Percentiles rank a stretch among this genome's conserved stretches.
Evolutionary conservation across 92 coral and sea anemone genomes (phyloP).

Genomic region (Pocillopora meandrina): DNA sequence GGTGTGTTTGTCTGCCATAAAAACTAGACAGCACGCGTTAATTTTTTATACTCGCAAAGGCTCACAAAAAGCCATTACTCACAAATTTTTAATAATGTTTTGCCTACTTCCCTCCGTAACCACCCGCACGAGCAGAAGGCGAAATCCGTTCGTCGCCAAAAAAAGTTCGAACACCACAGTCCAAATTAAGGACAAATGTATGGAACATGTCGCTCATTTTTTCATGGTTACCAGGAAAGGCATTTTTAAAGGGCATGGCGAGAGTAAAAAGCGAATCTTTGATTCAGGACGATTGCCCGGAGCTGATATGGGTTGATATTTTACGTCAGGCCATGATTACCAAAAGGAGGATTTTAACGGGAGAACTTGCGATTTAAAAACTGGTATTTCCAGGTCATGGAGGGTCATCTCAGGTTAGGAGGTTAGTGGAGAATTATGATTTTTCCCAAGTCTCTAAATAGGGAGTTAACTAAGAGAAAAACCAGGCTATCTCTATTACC

Average conservation of each 20-base stretch:
- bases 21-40: constrained; percentile 98
- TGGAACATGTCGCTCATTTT: not conserved
- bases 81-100: constrained; percentile 98
- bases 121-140: constrained; percentile 45
- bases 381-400: constrained; percentile 32
- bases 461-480: constrained; percentile 45
- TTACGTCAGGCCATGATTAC: constrained; percentile 11
- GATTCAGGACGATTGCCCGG: constrained; percentile 31
- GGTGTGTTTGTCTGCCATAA: constrained; percentile 89
- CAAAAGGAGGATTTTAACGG: constrained; percentile 41
- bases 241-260: constrained; percentile 13
- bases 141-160: constrained; percentile 28
- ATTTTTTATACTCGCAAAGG: constrained; percentile 95
- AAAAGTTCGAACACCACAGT: constrained; percentile 15
- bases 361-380: constrained; percentile 16
- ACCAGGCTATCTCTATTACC: constrained; percentile 40
- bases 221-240: constrained; percentile 18
- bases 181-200: constrained; percentile 28
- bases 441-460: constrained; percentile 36
- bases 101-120: constrained; percentile 70
- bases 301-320: constrained; percentile 28
- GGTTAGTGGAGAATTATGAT: constrained; percentile 36
- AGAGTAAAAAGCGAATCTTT: constrained; percentile 14
- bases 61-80: constrained; percentile 96
- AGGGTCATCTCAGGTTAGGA: constrained; percentile 37